Percentiles rank a stretch among this genome's conserved stretches.
Conservation (phyloP, 2,888 invertebrate species). For the Thelaira solivaga region DNA sequence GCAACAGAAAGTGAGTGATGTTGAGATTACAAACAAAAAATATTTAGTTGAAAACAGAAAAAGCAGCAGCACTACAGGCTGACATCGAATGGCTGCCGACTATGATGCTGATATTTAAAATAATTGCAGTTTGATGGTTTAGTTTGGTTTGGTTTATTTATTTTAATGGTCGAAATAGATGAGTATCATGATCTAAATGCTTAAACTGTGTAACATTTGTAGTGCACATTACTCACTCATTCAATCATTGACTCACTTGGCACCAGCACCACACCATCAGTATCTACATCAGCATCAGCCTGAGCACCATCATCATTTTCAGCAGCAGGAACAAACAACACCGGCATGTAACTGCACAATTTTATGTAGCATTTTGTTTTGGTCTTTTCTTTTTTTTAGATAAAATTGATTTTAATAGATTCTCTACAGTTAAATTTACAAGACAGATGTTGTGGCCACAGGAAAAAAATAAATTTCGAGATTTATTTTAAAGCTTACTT, state of each 20-base stretch:
- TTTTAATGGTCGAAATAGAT: constrained; percentile 20
- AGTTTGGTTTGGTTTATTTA: too few relatives aligned
- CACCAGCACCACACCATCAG: constrained; percentile 4
- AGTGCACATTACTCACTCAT: constrained; percentile 28
- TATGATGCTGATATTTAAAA: constrained; percentile 13
- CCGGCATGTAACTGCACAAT: background rate
- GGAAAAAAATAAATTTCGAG: too few relatives aligned
- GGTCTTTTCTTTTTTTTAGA: background rate
- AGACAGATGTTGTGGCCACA: too few relatives aligned
- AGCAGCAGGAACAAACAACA: constrained; percentile 8
- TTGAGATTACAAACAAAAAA: constrained; percentile 47
- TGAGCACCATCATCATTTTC: constrained; percentile 31
- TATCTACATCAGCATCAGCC: background rate
- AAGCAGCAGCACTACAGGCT: background rate
- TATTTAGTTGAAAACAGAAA: background rate
- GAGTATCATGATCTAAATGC: constrained; percentile 45
- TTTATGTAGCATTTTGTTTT: background rate
- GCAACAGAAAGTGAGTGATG: constrained; percentile 64
- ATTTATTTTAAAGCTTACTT: too few relatives aligned
- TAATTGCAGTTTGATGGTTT: constrained; percentile 3
- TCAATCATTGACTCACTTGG: constrained; percentile 45
- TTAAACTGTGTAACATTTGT: constrained; percentile 41
- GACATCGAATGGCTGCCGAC: constrained; percentile 16
- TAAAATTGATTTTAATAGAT: constrained; percentile 46
- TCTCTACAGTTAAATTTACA: constrained; percentile 42